These are phyloP conservation scores for Aix galericulata DNA, from an alignment of 2,113 vertebrate genomes.

Conservation along the genomic window DNA sequence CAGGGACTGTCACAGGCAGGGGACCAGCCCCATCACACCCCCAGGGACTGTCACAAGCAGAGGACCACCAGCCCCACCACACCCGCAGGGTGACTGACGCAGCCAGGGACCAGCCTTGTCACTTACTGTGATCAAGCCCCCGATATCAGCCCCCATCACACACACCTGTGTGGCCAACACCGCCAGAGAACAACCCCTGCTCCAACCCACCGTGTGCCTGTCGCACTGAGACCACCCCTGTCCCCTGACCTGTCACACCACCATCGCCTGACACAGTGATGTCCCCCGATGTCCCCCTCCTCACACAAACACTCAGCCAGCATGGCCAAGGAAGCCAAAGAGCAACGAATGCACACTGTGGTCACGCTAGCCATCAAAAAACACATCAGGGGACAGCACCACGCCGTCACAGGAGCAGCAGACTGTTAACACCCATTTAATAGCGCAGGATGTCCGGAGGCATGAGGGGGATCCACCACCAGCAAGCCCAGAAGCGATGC, in stretches of 20 bases:
- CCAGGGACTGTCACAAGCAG: neutral
- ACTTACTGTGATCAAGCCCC: neutral
- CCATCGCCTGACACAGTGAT: neutral
- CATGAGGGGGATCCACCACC: neutral
- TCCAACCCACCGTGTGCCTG: rapidly evolving
- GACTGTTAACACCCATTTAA: neutral
- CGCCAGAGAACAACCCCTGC: neutral
- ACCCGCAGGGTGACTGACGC: neutral
- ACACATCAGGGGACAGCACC: rapidly evolving
- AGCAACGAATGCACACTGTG: neutral
- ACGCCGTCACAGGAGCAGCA: rapidly evolving
- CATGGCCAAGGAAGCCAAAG: neutral
- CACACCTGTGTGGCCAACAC: neutral
- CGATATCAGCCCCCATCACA: neutral
- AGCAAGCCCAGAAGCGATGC: neutral
- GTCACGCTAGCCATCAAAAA: neutral
- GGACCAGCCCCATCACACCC: neutral
- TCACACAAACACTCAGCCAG: neutral
- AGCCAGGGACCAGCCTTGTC: rapidly evolving
- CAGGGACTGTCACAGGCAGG: neutral
- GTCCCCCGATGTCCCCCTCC: neutral
- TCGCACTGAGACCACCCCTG: rapidly evolving
- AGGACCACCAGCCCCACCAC: neutral
- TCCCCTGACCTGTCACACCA: neutral
- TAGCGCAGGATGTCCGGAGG: neutral